Conservation (phyloP, 2,797 vertebrate genomes). For the Macrochelys suwanniensis region DNA sequence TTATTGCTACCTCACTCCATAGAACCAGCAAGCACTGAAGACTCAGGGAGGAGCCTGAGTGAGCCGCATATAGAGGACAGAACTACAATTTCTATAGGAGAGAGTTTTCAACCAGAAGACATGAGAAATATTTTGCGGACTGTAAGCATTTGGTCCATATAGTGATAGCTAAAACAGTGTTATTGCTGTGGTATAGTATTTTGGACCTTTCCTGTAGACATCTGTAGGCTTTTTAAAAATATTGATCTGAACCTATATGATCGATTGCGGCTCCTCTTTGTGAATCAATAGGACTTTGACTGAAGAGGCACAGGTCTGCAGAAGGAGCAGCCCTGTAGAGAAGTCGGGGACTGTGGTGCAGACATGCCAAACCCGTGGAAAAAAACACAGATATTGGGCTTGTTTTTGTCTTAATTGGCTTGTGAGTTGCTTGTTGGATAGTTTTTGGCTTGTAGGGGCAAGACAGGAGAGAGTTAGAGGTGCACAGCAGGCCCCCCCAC, state of each 20-base stretch:
- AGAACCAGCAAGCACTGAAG: neutral
- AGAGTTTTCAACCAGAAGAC: neutral
- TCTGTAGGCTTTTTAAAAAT: neutral
- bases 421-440: too few relatives aligned
- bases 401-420: too few relatives aligned
- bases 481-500: too few relatives aligned
- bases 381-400: too few relatives aligned
- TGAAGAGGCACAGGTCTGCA: constrained; percentile 14
- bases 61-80: neutral
- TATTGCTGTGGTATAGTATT: neutral
- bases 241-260: neutral
- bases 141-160: neutral
- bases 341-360: neutral
- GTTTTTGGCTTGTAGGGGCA: too few relatives aligned
- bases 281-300: neutral
- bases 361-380: too few relatives aligned
- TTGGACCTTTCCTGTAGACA: neutral
- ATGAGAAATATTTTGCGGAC: neutral
- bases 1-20: neutral
- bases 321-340: neutral
- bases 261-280: neutral
- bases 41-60: neutral
- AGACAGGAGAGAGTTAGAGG: too few relatives aligned
- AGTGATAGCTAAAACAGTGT: neutral
- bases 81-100: neutral